Percentiles rank a stretch among this genome's conserved stretches.
phyloP scores from a whole-genome alignment of 2,113 vertebrate genomes.

The Clupea harengus region DNA sequence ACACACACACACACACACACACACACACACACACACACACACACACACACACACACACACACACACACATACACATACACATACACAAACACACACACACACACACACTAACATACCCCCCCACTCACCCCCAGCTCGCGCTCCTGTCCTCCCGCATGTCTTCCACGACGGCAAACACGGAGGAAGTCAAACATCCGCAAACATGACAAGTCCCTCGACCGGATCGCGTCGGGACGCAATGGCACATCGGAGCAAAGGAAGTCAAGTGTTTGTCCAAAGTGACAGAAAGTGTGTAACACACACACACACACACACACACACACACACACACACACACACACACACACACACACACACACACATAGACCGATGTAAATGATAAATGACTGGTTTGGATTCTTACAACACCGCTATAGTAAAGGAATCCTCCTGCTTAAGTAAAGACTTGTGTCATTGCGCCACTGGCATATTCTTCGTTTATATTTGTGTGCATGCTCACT shows the following conservation, averaged over 20 bases:
- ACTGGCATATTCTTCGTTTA: too few relatives aligned
- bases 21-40: not conserved
- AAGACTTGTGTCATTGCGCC: too few relatives aligned
- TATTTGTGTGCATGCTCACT: not conserved
- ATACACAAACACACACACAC: not conserved
- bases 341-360: constrained; percentile 10
- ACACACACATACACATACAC: too few relatives aligned
- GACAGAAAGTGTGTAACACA: not conserved
- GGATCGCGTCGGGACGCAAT: constrained; percentile 32
- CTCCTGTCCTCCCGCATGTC: constrained; percentile 60
- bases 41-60: not conserved
- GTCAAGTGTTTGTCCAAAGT: constrained; percentile 6
- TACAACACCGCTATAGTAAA: too few relatives aligned
- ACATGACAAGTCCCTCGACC: constrained; percentile 66
- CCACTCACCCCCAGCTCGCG: constrained; percentile 26
- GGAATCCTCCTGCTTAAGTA: too few relatives aligned
- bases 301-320: not conserved
- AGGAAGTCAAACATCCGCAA: constrained; percentile 59
- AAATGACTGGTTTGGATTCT: not conserved
- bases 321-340: not conserved
- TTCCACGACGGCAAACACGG: constrained; percentile 40
- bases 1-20: not conserved
- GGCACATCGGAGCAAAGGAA: not conserved
- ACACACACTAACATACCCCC: not conserved
- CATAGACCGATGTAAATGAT: not conserved